Conservation (phyloP, 2,888 invertebrate genomes). For the Amphipoea lucens region DNA sequence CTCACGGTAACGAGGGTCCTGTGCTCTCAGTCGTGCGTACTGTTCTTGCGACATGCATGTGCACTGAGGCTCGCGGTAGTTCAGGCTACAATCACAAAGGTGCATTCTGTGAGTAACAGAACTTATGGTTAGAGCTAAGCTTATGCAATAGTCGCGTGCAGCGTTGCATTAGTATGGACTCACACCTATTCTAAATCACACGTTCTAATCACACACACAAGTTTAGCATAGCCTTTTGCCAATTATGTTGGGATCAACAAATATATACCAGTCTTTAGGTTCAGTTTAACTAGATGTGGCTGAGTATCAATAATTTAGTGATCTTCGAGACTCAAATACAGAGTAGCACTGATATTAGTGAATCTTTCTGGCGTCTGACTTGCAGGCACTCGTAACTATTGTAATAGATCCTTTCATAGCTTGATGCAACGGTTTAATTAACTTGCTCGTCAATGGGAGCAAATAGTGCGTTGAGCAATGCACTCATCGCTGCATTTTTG, state of each 20-base stretch:
- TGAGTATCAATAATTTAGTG: neutral
- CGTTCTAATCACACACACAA: no score
- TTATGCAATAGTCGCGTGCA: conserved; percentile 15
- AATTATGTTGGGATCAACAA: neutral
- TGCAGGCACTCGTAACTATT: neutral
- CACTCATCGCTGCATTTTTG: neutral
- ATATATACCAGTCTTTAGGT: neutral
- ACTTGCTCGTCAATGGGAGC: neutral
- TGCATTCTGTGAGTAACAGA: conserved; percentile 33
- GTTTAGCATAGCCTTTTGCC: neutral
- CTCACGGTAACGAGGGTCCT: conserved; percentile 95
- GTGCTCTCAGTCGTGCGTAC: conserved; percentile 95
- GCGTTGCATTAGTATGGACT: neutral
- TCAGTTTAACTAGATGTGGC: neutral
- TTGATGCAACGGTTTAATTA: neutral
- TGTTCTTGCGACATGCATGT: conserved; percentile 99
- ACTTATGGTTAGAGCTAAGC: neutral
- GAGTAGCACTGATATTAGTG: neutral
- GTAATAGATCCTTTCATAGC: neutral
- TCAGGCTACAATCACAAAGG: conserved; percentile 76
- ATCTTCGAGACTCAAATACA: neutral
- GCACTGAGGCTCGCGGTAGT: conserved; percentile 96
- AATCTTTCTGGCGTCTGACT: neutral
- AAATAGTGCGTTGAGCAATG: neutral
- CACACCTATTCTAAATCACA: conserved; percentile 2